Evolutionary conservation across 2,797 vertebrate genomes (phyloP), one percentile per base, ranked within the genome.

Genomic region (Chromis chromis): DNA sequence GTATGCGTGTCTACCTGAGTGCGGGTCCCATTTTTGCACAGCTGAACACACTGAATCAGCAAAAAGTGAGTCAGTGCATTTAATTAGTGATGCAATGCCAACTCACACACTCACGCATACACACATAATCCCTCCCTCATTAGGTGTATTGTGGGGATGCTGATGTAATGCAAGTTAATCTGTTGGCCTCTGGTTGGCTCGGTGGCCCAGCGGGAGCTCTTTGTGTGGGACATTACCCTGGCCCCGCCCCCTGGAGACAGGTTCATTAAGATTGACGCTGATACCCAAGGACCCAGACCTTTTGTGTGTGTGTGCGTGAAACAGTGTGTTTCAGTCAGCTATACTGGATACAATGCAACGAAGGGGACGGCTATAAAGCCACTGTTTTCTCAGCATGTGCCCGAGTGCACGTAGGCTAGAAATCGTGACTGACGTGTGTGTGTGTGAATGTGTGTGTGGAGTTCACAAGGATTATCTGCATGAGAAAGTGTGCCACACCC

Each of bases 141-240:
- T 95, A 93, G 90, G 86, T 84, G 91, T 89, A 92, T 94, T 94
- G 91, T 93, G 82, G 81, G 87, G 91, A 94, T 93, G 93, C 94
- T 95, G 94, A 95, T 94, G 94, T 95, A 93, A 95, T 95, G 93
- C 94, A 94, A 94, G 93, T 94, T 89, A 94, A 95, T 94, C 94
- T 94, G 89, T 92, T 93, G 92, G 92, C 93, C 93, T 92, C 88
- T 93, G 88, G 85, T 93, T 93, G 91, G 91, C 89, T 92, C 74
- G 61, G 79, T 46, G 81, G 89, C 88, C 77, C 89, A 88, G 86
- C 55, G 36, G 93, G 93, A 92, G 86, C 65, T 82, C 85, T 91
- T 94, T 95, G 93, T 93, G 84, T 89, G 80, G 86, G 90, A 90
- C 89, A 93, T 94, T 93, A 94, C 80, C 85, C 83, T 52, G 22